A percentile compares a stretch with the other conserved stretches of the same genome.
Evolutionary conservation across 2,113 vertebrate genomes (phyloP).

Genomic region (Ovibos moschatus): DNA sequence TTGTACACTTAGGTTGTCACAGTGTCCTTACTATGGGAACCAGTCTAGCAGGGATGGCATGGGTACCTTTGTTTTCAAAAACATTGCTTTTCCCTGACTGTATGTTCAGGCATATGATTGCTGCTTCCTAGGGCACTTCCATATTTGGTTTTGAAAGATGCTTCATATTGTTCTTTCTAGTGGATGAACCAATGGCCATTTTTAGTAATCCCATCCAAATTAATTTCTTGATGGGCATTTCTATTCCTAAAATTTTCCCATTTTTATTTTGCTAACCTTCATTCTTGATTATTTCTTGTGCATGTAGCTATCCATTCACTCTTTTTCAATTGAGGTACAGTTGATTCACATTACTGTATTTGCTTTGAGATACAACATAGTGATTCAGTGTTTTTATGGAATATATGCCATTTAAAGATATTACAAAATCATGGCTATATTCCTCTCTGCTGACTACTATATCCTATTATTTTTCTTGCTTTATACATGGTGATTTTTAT

Average conservation of each 20-base stretch:
- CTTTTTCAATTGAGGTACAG: background rate
- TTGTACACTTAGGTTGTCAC: background rate
- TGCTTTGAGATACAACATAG: background rate
- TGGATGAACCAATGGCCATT: background rate
- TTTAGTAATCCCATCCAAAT: background rate
- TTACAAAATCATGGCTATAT: background rate
- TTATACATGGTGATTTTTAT: background rate
- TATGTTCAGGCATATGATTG: background rate
- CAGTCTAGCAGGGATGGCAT: background rate
- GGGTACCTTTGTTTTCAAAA: background rate
- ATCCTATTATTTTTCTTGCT: background rate
- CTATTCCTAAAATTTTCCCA: background rate
- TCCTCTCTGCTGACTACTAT: background rate
- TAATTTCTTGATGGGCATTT: background rate
- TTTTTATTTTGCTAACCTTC: background rate
- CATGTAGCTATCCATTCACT: background rate
- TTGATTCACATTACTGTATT: background rate
- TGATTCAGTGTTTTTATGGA: background rate
- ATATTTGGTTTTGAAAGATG: background rate
- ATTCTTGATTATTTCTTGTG: background rate
- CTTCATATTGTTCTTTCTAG: background rate
- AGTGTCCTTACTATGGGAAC: background rate
- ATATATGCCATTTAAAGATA: background rate
- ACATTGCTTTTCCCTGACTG: background rate
- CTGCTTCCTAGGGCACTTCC: background rate